Percentiles rank a stretch among this genome's conserved stretches.
Conservation (phyloP, 1,140 invertebrate species). For the Procambarus clarkii region DNA sequence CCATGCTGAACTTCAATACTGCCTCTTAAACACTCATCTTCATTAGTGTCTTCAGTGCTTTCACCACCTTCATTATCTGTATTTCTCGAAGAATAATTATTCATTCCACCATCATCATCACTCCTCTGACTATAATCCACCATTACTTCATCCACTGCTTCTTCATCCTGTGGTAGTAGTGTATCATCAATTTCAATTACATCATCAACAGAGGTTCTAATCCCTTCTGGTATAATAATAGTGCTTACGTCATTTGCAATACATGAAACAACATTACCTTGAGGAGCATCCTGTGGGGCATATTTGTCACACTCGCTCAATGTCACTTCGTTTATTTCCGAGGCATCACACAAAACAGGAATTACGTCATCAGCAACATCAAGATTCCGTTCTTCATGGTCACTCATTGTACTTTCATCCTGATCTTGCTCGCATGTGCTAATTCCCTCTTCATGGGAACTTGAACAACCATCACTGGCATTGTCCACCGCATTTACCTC, state of each 20-base stretch:
- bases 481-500: neutral
- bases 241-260: neutral
- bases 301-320: neutral
- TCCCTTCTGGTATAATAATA: neutral
- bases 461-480: neutral
- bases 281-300: neutral
- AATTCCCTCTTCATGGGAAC: neutral
- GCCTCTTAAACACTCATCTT: neutral
- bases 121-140: slow-evolving; percentile 3
- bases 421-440: neutral
- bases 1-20: neutral
- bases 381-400: neutral
- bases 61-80: neutral
- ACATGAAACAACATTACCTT: neutral
- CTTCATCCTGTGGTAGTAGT: neutral
- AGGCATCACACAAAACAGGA: neutral
- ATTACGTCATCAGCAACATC: neutral
- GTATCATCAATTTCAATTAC: neutral
- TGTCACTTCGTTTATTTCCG: neutral
- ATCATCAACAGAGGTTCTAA: neutral
- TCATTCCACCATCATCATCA: neutral
- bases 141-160: neutral
- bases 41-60: neutral
- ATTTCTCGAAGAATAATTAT: neutral
- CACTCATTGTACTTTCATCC: neutral